Evolutionary conservation across 2,888 invertebrate species (phyloP).

Genomic region (Scelioninae gen. 1): DNA sequence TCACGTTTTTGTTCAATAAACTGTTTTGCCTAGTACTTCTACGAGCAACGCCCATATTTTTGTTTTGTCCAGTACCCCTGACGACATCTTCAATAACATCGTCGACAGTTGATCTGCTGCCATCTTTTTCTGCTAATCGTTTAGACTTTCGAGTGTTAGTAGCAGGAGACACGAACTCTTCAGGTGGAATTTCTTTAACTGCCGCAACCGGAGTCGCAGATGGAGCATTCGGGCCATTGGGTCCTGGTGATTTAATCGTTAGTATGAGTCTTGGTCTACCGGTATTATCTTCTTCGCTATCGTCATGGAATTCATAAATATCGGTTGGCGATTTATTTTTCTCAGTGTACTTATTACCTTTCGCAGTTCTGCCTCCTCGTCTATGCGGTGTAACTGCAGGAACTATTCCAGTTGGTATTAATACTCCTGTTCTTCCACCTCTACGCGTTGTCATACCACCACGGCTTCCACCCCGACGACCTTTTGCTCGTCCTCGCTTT

Average conservation of each 20-base stretch:
- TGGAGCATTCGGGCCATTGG: slow-evolving; percentile 82
- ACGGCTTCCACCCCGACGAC: slow-evolving; percentile 79
- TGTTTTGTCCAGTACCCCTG: slow-evolving; percentile 86
- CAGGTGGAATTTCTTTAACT: slow-evolving; percentile 85
- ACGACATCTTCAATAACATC: slow-evolving; percentile 96
- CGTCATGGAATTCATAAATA: slow-evolving; percentile 96
- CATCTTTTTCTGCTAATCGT: slow-evolving; percentile 91
- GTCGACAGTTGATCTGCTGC: slow-evolving; percentile 91
- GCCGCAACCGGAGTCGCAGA: slow-evolving; percentile 83
- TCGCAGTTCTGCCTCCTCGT: slow-evolving; percentile 84
- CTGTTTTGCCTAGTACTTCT: slow-evolving; percentile 86
- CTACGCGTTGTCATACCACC: slow-evolving; percentile 87
- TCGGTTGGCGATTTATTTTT: slow-evolving; percentile 88
- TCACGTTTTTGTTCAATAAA: slow-evolving; percentile 77
- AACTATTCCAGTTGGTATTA: neutral
- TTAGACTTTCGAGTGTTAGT: slow-evolving; percentile 92
- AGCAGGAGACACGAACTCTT: slow-evolving; percentile 86
- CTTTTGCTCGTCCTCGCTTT: slow-evolving; percentile 75
- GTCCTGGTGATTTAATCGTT: slow-evolving; percentile 91
- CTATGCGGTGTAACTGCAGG: slow-evolving; percentile 66
- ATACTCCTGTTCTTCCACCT: slow-evolving; percentile 81
- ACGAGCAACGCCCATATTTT: slow-evolving; percentile 84
- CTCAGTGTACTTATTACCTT: slow-evolving; percentile 83
- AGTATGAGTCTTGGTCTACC: slow-evolving; percentile 90
- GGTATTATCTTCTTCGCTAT: slow-evolving; percentile 90